These are phyloP conservation scores for Pygocentrus nattereri DNA, from an alignment of 2,797 vertebrate genomes.

Conservation along the genomic window DNA sequence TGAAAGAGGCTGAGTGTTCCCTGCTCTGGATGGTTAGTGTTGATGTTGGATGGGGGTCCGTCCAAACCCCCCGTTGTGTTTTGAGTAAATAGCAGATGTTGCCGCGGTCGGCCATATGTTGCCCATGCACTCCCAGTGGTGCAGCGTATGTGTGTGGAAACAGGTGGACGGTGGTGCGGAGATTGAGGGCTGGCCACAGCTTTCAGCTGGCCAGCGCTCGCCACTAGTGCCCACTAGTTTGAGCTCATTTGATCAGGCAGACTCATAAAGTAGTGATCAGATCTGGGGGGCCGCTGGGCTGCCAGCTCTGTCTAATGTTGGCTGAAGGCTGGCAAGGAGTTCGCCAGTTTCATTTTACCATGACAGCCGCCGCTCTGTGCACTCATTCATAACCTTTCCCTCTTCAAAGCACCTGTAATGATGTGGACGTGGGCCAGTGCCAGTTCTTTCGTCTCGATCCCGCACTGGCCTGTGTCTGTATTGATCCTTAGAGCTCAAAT, in stretches of 20 bases:
- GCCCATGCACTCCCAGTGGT: constrained; percentile 30
- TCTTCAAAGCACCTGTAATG: not conserved
- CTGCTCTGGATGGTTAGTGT: constrained; percentile 31
- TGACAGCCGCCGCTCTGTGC: not conserved
- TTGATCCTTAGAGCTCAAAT: not conserved
- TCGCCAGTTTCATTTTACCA: not conserved
- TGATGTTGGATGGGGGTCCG: constrained; percentile 50
- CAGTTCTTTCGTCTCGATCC: too few species aligned
- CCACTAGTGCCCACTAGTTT: not conserved
- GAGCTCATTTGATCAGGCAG: constrained; percentile 5
- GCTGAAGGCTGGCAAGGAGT: not conserved
- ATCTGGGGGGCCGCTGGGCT: not conserved
- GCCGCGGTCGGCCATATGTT: constrained; percentile 56
- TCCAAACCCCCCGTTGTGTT: not conserved
- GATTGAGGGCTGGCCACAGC: constrained; percentile 16
- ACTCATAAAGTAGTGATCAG: not conserved
- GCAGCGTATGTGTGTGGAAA: constrained; percentile 40
- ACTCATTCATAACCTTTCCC: not conserved
- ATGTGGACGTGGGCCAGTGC: not conserved
- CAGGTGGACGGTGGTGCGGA: constrained; percentile 51
- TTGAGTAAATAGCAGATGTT: constrained; percentile 64
- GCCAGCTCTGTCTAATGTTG: not conserved
- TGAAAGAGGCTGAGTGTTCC: constrained; percentile 3
- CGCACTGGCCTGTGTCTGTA: not conserved
- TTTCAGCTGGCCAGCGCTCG: not conserved